A percentile compares a stretch with the other conserved stretches of the same genome.
These are phyloP conservation scores for Chironomus tepperi DNA, from an alignment of 1,140 invertebrate species.

Conservation along the genomic window DNA sequence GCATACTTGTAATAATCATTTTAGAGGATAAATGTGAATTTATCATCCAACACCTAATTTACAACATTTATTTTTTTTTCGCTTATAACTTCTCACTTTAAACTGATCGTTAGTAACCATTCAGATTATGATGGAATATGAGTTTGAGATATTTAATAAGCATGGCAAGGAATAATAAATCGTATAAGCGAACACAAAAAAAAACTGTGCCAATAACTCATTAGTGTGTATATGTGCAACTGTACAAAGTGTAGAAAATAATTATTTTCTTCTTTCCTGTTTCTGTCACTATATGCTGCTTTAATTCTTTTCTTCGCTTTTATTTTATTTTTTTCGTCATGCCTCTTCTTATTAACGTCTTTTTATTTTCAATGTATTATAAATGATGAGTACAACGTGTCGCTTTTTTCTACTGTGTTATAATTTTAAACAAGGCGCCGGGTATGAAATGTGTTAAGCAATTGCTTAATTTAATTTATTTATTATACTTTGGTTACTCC, in stretches of 20 bases:
- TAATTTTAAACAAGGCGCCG: slow-evolving; percentile 22
- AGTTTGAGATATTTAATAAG: too few relatives aligned
- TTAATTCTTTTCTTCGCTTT: not conserved
- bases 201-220: slow-evolving; percentile 23
- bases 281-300: not conserved
- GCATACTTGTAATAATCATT: not conserved
- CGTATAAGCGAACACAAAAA: too few relatives aligned
- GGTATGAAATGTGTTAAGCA: not conserved
- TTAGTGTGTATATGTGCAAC: slow-evolving; percentile 16
- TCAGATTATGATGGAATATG: too few relatives aligned
- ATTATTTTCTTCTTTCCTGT: not conserved
- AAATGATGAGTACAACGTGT: slow-evolving; percentile 18
- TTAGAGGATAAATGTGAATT: too few relatives aligned
- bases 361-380: not conserved
- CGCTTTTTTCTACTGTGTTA: slow-evolving; percentile 5
- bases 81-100: too few relatives aligned
- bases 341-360: too few relatives aligned
- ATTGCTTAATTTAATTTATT: slow-evolving; percentile 18
- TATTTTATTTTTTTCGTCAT: too few relatives aligned
- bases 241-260: not conserved
- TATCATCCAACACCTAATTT: too few relatives aligned
- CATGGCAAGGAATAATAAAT: too few relatives aligned
- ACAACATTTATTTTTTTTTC: too few relatives aligned
- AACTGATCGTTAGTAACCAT: too few relatives aligned
- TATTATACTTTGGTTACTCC: not conserved